These are phyloP conservation scores for Ptychodera flava DNA, from an alignment of 35 echinoderm and acorn worm genomes.

Conservation along the genomic window DNA sequence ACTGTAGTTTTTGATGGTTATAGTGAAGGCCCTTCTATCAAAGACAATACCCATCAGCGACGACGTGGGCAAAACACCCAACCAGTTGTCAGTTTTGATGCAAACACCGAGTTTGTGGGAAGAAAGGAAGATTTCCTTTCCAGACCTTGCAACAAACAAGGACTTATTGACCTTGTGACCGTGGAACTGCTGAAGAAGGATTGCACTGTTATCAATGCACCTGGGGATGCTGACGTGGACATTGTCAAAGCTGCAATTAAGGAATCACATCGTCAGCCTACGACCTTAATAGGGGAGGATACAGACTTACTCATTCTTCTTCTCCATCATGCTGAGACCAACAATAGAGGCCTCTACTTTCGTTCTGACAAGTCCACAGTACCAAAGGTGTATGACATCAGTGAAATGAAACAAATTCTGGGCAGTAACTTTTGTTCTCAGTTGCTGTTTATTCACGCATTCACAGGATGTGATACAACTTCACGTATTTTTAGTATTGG, in stretches of 20 bases:
- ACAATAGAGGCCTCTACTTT: conserved; percentile 15
- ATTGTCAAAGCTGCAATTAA: conserved; percentile 42
- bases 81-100: conserved; percentile 36
- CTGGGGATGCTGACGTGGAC: conserved; percentile 10
- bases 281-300: conserved; percentile 47
- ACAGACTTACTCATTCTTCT: conserved; percentile 49
- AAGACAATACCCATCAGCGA: conserved; percentile 51
- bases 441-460: conserved; percentile 45
- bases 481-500: conserved; percentile 52
- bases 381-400: background rate
- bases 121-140: conserved; percentile 50
- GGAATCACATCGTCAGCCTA: background rate
- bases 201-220: background rate
- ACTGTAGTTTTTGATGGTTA: conserved; percentile 61
- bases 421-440: conserved; percentile 5
- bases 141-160: too few species aligned
- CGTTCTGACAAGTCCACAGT: background rate
- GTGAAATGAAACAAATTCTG: background rate
- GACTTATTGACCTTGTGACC: conserved; percentile 22
- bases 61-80: conserved; percentile 19
- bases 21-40: conserved; percentile 16
- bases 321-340: conserved; percentile 14
- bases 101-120: conserved; percentile 14
- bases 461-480: conserved; percentile 50
- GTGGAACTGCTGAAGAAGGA: conserved; percentile 11